These are phyloP conservation scores for Nyctibius bracteatus DNA, from an alignment of 2,113 vertebrate species.

Conservation along the genomic window DNA sequence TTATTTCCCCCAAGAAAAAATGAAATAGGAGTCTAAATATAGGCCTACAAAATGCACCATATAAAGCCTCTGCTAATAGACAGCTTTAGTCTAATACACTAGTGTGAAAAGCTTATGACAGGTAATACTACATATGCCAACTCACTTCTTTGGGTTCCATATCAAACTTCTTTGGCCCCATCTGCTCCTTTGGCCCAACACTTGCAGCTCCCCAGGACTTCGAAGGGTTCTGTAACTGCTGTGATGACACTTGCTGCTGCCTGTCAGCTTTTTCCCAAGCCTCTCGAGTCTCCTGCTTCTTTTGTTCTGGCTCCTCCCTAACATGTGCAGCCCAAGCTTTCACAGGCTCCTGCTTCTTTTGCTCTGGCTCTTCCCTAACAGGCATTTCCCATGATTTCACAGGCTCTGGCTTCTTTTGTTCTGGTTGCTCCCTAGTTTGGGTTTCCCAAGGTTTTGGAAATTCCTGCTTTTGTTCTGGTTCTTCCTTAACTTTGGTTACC, in stretches of 20 bases:
- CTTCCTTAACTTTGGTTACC: conserved; percentile 55
- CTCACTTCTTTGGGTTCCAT: conserved; percentile 80
- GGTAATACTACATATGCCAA: conserved; percentile 42
- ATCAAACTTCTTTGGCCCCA: conserved; percentile 71
- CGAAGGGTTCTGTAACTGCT: conserved; percentile 48
- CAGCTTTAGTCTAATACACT: background rate
- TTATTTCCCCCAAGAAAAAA: background rate
- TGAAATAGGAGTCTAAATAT: background rate
- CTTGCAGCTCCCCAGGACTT: conserved; percentile 82
- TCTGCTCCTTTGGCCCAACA: conserved; percentile 75
- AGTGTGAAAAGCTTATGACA: conserved; percentile 18
- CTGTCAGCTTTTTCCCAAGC: conserved; percentile 64
- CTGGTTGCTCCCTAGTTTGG: conserved; percentile 59
- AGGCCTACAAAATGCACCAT: background rate
- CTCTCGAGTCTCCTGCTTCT: conserved; percentile 64
- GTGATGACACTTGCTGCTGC: conserved; percentile 32
- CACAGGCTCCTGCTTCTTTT: conserved; percentile 59
- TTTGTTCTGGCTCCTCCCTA: conserved; percentile 72
- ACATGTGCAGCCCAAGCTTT: conserved; percentile 46
- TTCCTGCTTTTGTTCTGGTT: conserved; percentile 69
- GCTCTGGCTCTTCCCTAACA: conserved; percentile 66
- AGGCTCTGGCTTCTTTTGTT: conserved; percentile 55
- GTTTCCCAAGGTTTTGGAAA: conserved; percentile 77
- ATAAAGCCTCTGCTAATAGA: background rate
- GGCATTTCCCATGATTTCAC: conserved; percentile 58